phyloP scores from a whole-genome alignment of 2,797 vertebrate species.

The Phoebastria nigripes region DNA sequence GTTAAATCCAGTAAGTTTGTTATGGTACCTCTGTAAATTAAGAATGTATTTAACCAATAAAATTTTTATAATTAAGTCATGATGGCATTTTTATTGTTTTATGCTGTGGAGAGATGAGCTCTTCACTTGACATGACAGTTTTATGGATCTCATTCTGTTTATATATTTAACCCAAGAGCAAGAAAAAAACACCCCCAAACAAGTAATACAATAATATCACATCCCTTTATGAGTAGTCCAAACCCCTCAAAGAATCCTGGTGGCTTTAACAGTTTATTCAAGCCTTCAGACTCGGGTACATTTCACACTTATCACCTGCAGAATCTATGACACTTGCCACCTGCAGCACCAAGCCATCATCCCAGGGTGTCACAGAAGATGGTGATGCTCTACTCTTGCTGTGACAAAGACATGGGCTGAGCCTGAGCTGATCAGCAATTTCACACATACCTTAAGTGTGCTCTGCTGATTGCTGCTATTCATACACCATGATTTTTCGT shows the following conservation, averaged over 20 bases:
- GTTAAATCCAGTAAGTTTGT: slow-evolving; percentile 23
- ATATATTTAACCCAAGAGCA: background rate
- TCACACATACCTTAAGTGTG: accelerated
- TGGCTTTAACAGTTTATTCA: background rate
- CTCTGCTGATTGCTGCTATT: background rate
- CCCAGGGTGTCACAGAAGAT: accelerated
- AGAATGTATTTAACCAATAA: slow-evolving; percentile 70
- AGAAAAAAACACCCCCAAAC: background rate
- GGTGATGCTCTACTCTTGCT: accelerated
- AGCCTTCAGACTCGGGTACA: accelerated
- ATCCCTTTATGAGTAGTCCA: background rate
- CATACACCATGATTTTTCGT: accelerated
- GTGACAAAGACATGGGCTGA: accelerated
- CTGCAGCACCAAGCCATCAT: background rate
- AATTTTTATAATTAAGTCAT: slow-evolving; percentile 23
- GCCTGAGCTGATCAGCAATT: background rate
- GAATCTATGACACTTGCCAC: accelerated
- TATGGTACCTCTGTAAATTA: slow-evolving; percentile 60
- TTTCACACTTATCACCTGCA: background rate
- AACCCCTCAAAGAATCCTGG: background rate
- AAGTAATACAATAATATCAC: accelerated
- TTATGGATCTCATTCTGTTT: background rate
- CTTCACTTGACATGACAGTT: background rate
- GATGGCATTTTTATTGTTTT: background rate
- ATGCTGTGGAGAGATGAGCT: background rate